phyloP scores from a whole-genome alignment of 92 coral and sea anemone genomes.

The Zoanthus sansibaricus region DNA sequence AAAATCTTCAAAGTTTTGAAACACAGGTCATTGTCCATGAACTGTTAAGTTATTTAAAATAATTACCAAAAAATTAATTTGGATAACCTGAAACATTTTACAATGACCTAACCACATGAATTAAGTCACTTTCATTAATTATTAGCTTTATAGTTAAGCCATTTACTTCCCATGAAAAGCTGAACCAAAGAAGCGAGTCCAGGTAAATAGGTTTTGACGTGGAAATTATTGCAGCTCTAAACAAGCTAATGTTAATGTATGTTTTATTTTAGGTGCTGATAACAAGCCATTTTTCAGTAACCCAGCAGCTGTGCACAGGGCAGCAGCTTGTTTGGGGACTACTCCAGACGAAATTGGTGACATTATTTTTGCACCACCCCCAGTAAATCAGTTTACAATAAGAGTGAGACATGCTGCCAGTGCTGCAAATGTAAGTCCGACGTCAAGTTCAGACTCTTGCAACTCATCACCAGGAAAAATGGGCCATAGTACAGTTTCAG shows the following conservation, averaged over 20 bases:
- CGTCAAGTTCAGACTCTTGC: constrained; percentile 65
- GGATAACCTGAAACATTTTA: no score
- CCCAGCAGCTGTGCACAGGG: constrained; percentile 96
- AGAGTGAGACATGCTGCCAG: constrained; percentile 80
- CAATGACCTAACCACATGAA: no score
- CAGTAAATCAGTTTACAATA: constrained; percentile 90
- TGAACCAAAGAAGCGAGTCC: no score
- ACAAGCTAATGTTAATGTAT: background rate
- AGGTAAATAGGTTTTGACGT: no score
- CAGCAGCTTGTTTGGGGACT: constrained; percentile 89
- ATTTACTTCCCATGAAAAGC: no score
- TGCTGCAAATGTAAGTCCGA: constrained; percentile 55
- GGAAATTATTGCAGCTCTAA: no score
- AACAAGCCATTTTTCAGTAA: constrained; percentile 94
- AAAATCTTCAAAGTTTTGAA: no score
- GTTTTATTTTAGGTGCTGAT: constrained; percentile 75
- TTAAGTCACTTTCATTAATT: no score
- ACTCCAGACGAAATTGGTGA: constrained; percentile 91
- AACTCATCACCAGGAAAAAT: constrained; percentile 81
- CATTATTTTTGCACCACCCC: constrained; percentile 96
- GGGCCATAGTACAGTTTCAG: constrained; percentile 73
- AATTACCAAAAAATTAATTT: no score
- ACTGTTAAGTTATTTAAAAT: no score
- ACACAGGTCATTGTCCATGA: no score
- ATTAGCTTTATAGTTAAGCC: no score